Conservation (phyloP, 2,113 vertebrate genomes). For the Serilophus lunatus region DNA sequence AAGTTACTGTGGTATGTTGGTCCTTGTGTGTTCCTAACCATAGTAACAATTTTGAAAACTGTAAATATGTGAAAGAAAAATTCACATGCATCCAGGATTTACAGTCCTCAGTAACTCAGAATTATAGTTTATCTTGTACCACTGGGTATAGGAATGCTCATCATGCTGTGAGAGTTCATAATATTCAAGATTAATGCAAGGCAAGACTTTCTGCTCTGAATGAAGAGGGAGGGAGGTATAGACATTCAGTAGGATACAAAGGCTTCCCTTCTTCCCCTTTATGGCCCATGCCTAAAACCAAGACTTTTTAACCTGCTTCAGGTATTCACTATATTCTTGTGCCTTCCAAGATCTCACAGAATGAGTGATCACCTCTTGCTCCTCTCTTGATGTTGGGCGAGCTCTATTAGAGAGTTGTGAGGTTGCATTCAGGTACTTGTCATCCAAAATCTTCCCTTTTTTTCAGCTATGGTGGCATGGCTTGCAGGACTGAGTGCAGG, state of each 20-base stretch:
- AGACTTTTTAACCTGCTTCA: background rate
- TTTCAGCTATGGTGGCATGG: background rate
- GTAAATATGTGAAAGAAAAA: background rate
- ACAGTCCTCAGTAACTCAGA: background rate
- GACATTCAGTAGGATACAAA: background rate
- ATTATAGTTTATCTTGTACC: background rate
- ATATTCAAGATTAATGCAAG: background rate
- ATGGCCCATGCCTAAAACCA: background rate
- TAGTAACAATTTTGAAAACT: background rate
- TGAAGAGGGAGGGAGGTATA: background rate
- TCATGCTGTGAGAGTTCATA: background rate
- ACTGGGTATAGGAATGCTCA: background rate
- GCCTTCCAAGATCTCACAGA: background rate
- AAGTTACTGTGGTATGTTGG: background rate
- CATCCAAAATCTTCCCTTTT: background rate
- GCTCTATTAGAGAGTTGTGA: background rate
- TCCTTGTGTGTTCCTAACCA: background rate
- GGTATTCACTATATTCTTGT: background rate
- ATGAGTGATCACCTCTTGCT: background rate
- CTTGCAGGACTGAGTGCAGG: background rate
- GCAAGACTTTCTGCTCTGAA: background rate
- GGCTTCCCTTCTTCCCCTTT: background rate
- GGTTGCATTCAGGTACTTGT: background rate
- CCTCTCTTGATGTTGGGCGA: background rate
- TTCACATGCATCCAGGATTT: rapidly evolving